Percentiles rank a stretch among this genome's conserved stretches.
These are phyloP conservation scores for Carduelis carduelis DNA, from an alignment of 2,797 vertebrate genomes.

Conservation along the genomic window DNA sequence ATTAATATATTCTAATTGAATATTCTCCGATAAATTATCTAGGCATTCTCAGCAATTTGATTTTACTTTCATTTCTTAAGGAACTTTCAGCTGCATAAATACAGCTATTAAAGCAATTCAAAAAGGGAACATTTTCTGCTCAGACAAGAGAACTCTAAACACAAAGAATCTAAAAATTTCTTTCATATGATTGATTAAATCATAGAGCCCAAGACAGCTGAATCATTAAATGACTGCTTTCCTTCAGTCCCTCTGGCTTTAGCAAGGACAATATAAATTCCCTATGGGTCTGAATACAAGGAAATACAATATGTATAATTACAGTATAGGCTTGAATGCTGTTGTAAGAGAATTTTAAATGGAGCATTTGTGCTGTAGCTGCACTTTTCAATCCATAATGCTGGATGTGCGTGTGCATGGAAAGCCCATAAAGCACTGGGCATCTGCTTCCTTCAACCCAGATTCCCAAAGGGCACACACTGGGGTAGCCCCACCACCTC, in stretches of 20 bases:
- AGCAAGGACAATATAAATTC: slow-evolving; percentile 80
- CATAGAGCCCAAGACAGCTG: slow-evolving; percentile 79
- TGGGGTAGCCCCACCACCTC: neutral
- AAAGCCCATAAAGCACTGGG: slow-evolving; percentile 12
- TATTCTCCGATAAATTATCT: slow-evolving; percentile 87
- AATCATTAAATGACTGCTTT: slow-evolving; percentile 77
- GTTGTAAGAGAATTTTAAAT: slow-evolving; percentile 57
- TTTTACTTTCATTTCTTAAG: slow-evolving; percentile 74
- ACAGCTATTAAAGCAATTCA: slow-evolving; percentile 79
- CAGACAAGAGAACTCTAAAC: slow-evolving; percentile 71
- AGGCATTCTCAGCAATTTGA: slow-evolving; percentile 80
- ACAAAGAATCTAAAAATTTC: slow-evolving; percentile 69
- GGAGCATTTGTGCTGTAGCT: slow-evolving; percentile 67
- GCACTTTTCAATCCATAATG: slow-evolving; percentile 60
- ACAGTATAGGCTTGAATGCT: slow-evolving; percentile 71
- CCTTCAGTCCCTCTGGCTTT: slow-evolving; percentile 74
- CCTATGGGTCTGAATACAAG: slow-evolving; percentile 65
- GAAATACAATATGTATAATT: slow-evolving; percentile 84
- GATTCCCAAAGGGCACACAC: neutral
- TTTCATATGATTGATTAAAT: slow-evolving; percentile 83
- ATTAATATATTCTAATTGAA: slow-evolving; percentile 87
- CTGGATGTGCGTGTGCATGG: neutral
- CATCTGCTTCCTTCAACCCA: slow-evolving; percentile 28
- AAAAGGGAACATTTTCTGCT: slow-evolving; percentile 77
- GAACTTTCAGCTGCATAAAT: slow-evolving; percentile 78